Evolutionary conservation across 2,888 invertebrate genomes (phyloP), one percentile per base, ranked within the genome.

Genomic region (Busseola fusca): DNA sequence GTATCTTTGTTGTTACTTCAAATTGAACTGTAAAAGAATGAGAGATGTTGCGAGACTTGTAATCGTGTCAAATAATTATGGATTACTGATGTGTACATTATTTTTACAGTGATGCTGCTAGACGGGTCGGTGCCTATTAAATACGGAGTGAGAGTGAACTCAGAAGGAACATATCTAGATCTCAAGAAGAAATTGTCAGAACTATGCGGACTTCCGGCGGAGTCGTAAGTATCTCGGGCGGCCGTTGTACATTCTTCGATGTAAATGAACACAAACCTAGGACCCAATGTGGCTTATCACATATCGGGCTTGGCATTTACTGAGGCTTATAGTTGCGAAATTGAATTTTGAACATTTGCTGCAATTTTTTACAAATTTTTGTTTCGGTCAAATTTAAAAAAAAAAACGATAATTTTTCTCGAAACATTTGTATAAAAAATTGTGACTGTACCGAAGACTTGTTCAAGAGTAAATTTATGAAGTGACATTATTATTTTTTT

Each of bases 61-160:
- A 54, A 3, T 10, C 10, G 27, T 56, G 7, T n/a, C 6, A 18
- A 64, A 56, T 30, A 70, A 56, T 30, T 12, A 56, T 27, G 30
- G 21, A 2, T 12, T 30, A 30, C 0, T 56, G 18, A 30, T 30
- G 10, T 56, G 30, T 5, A 30, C 21, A 21, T 21, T 21, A 30
- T 30, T 0, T 56, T 56, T 72, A 0, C 76, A 97, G 98, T 98
- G 25, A 97, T 98, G 71, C 93, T 97, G n/a, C 93, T 98, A 80
- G 98, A 98, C 91, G 98, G 98, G 0, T 97, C 97, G 27, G 97
- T 97, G 64, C 99, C 99, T 0, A 96, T 97, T 0, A 98, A 98
- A 89, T 99, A 98, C 91, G 98, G 98, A 1, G 95, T 98, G 75
- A 96, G 98, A 3, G 96, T 98, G 37, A 98, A 97, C 91, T 97